These are phyloP conservation scores for Resseliella maxima DNA, from an alignment of 2,888 invertebrate genomes.

Conservation along the genomic window DNA sequence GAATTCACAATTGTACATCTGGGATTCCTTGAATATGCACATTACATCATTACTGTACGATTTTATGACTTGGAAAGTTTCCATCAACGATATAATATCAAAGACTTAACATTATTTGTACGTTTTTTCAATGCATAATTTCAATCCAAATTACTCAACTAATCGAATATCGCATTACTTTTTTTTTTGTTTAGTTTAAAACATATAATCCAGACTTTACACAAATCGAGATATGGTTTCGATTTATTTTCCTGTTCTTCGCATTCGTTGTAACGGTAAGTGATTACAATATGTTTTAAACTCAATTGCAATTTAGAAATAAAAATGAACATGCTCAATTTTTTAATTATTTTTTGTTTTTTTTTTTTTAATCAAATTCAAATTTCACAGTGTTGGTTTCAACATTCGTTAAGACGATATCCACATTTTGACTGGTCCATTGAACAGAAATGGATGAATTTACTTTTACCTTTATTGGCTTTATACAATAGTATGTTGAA, in stretches of 20 bases:
- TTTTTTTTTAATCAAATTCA: too few relatives aligned
- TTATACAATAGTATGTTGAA: constrained; percentile 83
- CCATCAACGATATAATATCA: constrained; percentile 85
- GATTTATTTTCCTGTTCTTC: constrained; percentile 89
- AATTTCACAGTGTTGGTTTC: constrained; percentile 91
- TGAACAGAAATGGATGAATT: constrained; percentile 96
- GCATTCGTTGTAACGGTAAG: constrained; percentile 90
- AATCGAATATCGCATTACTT: background rate
- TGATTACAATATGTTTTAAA: background rate
- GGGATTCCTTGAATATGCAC: constrained; percentile 87
- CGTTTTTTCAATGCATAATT: too few relatives aligned
- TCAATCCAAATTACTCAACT: background rate
- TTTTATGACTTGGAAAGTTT: constrained; percentile 88
- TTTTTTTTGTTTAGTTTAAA: constrained; percentile 79
- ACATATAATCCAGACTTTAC: constrained; percentile 96
- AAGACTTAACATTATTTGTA: constrained; percentile 86
- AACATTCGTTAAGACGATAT: constrained; percentile 87
- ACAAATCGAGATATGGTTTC: constrained; percentile 97
- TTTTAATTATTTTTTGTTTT: constrained; percentile 56
- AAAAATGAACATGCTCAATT: too few relatives aligned
- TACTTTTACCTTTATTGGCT: constrained; percentile 85
- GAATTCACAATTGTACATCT: constrained; percentile 90
- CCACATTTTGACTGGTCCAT: constrained; percentile 94
- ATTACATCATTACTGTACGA: constrained; percentile 85
- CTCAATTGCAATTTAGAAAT: background rate